These are phyloP conservation scores for Sinotaia quadrata DNA, from an alignment of 2,888 invertebrate species.

Conservation along the genomic window DNA sequence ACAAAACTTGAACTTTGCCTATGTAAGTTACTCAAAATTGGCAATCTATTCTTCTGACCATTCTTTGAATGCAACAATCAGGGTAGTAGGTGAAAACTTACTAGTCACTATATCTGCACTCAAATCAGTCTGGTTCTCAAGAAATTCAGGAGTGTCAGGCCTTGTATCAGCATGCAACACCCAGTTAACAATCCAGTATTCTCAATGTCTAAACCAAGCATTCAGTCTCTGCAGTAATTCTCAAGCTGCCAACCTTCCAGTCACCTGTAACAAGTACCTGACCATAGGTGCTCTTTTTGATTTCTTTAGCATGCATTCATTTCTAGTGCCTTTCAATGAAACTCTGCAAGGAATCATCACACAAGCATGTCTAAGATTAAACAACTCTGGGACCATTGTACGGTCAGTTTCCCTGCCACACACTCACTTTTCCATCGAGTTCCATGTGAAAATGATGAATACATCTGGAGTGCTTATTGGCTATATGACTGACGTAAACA, in stretches of 20 bases:
- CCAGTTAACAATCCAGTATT: slow-evolving; percentile 5
- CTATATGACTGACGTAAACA: slow-evolving; percentile 32
- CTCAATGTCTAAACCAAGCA: slow-evolving; percentile 7
- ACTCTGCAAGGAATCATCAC: slow-evolving; percentile 34
- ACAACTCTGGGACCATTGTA: slow-evolving; percentile 41
- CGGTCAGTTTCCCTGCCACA: slow-evolving; percentile 38
- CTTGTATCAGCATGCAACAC: slow-evolving; percentile 27
- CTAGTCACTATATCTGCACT: slow-evolving; percentile 8
- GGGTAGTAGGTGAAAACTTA: not conserved
- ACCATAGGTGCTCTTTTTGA: slow-evolving; percentile 34
- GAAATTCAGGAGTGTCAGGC: not conserved
- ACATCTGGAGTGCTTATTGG: slow-evolving; percentile 45
- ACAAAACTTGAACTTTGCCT: not conserved
- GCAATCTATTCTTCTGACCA: not conserved
- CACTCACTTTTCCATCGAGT: slow-evolving; percentile 47
- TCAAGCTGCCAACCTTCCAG: slow-evolving; percentile 29
- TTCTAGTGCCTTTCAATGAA: not conserved
- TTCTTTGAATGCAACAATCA: slow-evolving; percentile 11
- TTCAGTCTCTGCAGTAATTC: slow-evolving; percentile 1
- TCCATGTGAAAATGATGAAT: slow-evolving; percentile 47
- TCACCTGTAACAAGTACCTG: slow-evolving; percentile 36
- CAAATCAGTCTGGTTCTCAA: slow-evolving; percentile 10
- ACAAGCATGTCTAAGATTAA: slow-evolving; percentile 42
- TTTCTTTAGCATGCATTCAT: slow-evolving; percentile 29
- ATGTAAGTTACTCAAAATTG: slow-evolving; percentile 3